Conservation (phyloP, 2,797 vertebrate species). For the Pseudocheirus occidentalis region DNA sequence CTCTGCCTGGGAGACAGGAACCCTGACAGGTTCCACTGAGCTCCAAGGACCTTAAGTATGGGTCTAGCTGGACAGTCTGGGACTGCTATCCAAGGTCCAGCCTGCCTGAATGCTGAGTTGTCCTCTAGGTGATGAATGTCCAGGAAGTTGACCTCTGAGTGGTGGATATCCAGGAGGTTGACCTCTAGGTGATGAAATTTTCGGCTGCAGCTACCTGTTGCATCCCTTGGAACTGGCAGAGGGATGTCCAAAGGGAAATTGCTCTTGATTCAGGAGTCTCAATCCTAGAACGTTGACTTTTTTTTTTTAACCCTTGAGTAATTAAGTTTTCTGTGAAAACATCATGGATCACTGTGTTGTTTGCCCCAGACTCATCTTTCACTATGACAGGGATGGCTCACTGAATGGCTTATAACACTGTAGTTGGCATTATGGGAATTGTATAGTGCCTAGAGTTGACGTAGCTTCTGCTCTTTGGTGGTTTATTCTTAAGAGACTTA, state of each 20-base stretch:
- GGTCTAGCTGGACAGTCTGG: background rate
- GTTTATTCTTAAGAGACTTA: background rate
- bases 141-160: background rate
- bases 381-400: background rate
- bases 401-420: background rate
- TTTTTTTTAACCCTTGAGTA: background rate
- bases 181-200: background rate
- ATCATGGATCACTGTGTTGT: background rate
- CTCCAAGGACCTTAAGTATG: background rate
- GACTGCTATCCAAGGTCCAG: background rate
- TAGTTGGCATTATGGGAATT: background rate
- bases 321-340: background rate
- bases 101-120: background rate
- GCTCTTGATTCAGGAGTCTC: constrained; percentile 13
- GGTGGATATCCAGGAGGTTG: background rate
- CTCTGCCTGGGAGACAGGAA: background rate
- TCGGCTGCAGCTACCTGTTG: background rate
- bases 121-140: background rate
- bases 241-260: background rate
- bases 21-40: background rate
- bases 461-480: background rate
- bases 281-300: constrained; percentile 30
- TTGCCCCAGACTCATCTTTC: background rate
- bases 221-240: constrained; percentile 3
- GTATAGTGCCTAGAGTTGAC: background rate